Evolutionary conservation across 37 sponge, comb jelly and placozoan species (phyloP), one percentile per base, ranked within the genome.

Genomic region (Oopsacas minuta): DNA sequence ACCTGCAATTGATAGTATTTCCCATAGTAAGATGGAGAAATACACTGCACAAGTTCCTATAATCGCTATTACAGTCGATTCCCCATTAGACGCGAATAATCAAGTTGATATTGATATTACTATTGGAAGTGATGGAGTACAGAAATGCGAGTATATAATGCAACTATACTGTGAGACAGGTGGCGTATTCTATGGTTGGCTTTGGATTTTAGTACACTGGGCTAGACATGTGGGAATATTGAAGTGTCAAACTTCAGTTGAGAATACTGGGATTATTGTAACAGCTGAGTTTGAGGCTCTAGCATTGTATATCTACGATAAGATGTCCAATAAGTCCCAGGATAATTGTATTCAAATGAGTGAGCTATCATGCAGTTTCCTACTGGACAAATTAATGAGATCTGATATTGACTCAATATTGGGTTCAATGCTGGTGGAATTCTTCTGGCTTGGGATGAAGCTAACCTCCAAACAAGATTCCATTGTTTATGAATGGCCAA

Each of bases 401-500:
- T 7, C 28, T 32, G 28, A 12, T 5, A 25, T 61, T 61, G 75
- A 61, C 28, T 61, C 22, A 25, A 34, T 61, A 12, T 61, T 61
- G 30, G 75, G 75, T 34, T 3, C 75, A 3, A 61, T 61, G 75
- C 30, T 61, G 30, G 75, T 32, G 22, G 75, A 61, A 61, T 61
- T 61, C 30, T 61, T 61, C 75, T 61, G 75, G 75, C 30, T 61
- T 25, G 75, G 75, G 5, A n/a, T n/a, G 28, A 61, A n/a, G 30
- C 7, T 61, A 61, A 61, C 75, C 7, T 61, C 75, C 7, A 61
- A n/a, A 7, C 75, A 61, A n/a, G 75, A 61, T 61, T 61, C 32
- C 75, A 61, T 61, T 61, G 75, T 61, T 25, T 61, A 61, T 61
- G 75, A 61, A 61, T 61, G 75, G 75, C 75, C 75, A 3, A 61